Conservation (phyloP, 1,140 invertebrate genomes). For the Caenorhabditis briggsae region DNA sequence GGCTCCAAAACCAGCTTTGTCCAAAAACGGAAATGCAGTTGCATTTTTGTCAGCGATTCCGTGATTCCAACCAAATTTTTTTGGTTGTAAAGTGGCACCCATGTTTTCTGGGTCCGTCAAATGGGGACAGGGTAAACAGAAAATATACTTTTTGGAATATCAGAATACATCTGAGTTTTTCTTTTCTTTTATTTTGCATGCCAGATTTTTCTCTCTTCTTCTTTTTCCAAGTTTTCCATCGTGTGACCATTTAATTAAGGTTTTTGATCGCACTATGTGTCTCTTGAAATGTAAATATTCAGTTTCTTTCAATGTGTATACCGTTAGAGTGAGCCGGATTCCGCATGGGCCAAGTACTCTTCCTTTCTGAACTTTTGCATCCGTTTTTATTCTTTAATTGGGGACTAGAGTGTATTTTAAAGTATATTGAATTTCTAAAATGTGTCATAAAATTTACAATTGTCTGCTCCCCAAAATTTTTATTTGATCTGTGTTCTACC, state of each 20-base stretch:
- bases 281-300: conserved; percentile 47
- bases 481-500: no score
- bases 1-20: conserved; percentile 26
- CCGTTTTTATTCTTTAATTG: no score
- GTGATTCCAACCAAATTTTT: conserved; percentile 38
- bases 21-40: conserved; percentile 31
- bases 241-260: conserved; percentile 47
- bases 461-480: no score
- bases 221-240: conserved; percentile 31
- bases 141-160: conserved; percentile 42
- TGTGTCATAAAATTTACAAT: no score
- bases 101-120: background rate
- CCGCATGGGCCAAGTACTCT: background rate
- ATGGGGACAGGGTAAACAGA: conserved; percentile 31
- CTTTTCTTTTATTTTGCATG: conserved; percentile 42
- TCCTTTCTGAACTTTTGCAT: no score
- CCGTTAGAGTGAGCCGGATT: background rate
- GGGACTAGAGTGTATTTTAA: no score
- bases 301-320: background rate
- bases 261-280: conserved; percentile 49
- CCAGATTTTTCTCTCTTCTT: background rate
- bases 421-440: no score
- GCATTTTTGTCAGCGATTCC: conserved; percentile 30
- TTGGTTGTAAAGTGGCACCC: conserved; percentile 12
- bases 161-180: conserved; percentile 24